Evolutionary conservation across 2,888 invertebrate species (phyloP).

Genomic region (Eudasyphora cyanicolor): DNA sequence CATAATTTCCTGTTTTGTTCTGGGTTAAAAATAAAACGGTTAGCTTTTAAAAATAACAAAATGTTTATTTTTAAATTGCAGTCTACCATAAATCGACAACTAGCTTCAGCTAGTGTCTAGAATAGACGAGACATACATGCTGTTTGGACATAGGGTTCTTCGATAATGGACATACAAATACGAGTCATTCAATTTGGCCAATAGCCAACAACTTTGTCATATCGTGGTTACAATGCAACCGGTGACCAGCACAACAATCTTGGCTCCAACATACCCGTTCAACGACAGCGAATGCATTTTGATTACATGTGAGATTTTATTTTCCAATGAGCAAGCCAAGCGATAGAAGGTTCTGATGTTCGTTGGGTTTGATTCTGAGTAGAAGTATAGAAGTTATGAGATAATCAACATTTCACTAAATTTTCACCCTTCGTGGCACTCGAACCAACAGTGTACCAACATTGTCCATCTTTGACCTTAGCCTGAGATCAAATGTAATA

Average conservation of each 20-base stretch:
- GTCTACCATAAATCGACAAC: slow-evolving; percentile 45
- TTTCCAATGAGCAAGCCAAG: no score
- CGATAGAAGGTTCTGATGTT: no score
- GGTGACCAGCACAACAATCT: slow-evolving; percentile 24
- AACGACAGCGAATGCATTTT: slow-evolving; percentile 67
- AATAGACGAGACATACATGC: background rate
- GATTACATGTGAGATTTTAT: no score
- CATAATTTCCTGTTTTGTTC: slow-evolving; percentile 52
- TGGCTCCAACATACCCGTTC: slow-evolving; percentile 59
- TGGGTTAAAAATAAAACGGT: slow-evolving; percentile 58
- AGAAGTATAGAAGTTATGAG: no score
- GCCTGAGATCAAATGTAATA: no score
- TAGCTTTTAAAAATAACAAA: slow-evolving; percentile 48
- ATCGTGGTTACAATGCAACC: slow-evolving; percentile 1
- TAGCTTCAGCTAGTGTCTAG: slow-evolving; percentile 11
- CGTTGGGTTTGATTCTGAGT: no score
- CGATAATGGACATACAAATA: background rate
- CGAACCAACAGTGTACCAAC: no score
- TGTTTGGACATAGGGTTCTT: no score
- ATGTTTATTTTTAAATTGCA: slow-evolving; percentile 56
- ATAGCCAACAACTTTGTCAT: slow-evolving; percentile 14
- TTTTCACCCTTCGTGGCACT: no score
- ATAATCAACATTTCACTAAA: no score
- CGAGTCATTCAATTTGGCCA: slow-evolving; percentile 24
- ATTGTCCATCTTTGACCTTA: no score